Evolutionary conservation across 2,113 vertebrate species (phyloP).

Genomic region (Gorsachius goisagi): DNA sequence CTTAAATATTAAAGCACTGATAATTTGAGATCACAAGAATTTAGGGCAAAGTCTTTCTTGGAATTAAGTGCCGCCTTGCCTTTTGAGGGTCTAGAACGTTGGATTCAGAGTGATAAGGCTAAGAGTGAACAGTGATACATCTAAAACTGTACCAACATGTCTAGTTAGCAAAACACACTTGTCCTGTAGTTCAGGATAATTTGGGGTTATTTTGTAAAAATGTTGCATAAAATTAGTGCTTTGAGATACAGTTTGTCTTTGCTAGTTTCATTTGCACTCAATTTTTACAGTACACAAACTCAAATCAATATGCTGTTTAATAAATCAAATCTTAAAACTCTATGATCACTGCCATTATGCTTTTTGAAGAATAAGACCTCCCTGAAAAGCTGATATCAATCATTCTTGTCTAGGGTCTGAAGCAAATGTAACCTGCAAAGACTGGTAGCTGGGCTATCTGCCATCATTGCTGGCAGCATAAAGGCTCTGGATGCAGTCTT

Average conservation of each 20-base stretch:
- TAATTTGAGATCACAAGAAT: not conserved
- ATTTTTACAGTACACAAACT: not conserved
- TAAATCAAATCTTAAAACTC: constrained; percentile 16
- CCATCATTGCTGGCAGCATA: constrained; percentile 50
- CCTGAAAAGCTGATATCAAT: constrained; percentile 47
- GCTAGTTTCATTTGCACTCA: not conserved
- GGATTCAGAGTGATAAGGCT: not conserved
- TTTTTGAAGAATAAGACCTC: constrained; percentile 11
- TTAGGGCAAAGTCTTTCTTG: not conserved
- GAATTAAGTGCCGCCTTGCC: not conserved
- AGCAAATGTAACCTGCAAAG: constrained; percentile 58
- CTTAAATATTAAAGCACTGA: not conserved
- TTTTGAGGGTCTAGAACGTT: not conserved
- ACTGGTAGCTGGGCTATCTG: constrained; percentile 60
- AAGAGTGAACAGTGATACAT: not conserved
- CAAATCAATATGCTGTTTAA: not conserved
- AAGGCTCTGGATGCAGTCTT: not conserved
- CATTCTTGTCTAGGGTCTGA: constrained; percentile 38
- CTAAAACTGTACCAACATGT: not conserved
- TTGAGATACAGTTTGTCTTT: not conserved
- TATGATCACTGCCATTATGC: not conserved
- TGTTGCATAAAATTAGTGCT: not conserved
- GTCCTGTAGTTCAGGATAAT: not conserved
- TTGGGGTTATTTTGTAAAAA: not conserved
- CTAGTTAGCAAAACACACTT: not conserved